Evolutionary conservation across 1,140 invertebrate genomes (phyloP).

Genomic region (Drosophila pseudoananassae): DNA sequence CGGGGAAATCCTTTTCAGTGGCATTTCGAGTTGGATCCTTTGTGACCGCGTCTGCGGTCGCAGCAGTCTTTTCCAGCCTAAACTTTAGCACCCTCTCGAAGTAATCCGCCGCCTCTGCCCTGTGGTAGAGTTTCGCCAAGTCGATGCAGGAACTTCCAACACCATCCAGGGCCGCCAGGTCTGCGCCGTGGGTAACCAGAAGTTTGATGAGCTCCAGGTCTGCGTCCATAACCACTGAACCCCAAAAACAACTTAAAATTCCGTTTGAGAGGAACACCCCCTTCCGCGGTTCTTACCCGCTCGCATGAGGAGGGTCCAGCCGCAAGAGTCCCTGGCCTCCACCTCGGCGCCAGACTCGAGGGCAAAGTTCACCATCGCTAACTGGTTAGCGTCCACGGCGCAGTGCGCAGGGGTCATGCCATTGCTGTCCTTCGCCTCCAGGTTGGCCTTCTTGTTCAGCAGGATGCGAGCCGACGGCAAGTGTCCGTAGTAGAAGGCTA

Average conservation of each 20-base stretch:
- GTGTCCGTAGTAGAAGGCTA: constrained; percentile 76
- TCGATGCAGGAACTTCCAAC: constrained; percentile 63
- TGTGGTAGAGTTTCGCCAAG: constrained; percentile 68
- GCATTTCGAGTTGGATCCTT: constrained; percentile 10
- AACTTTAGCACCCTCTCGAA: constrained; percentile 63
- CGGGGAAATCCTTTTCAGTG: neutral
- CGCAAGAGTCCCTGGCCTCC: constrained; percentile 68
- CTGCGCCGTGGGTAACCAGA: constrained; percentile 66
- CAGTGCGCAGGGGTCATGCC: constrained; percentile 78
- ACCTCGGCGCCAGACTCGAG: constrained; percentile 71
- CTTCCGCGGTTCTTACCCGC: constrained; percentile 46
- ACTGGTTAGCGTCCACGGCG: constrained; percentile 76
- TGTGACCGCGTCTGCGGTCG: constrained; percentile 23
- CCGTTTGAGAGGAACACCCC: neutral
- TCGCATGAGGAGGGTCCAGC: constrained; percentile 77
- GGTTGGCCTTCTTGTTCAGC: constrained; percentile 72
- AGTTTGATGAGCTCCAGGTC: constrained; percentile 72
- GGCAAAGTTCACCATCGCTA: constrained; percentile 76
- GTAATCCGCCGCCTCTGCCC: constrained; percentile 60
- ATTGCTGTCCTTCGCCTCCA: constrained; percentile 71
- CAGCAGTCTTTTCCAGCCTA: constrained; percentile 30
- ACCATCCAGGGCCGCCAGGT: constrained; percentile 57
- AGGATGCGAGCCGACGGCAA: constrained; percentile 75
- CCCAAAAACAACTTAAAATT: constrained; percentile 1
- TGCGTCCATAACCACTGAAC: constrained; percentile 71